A percentile compares a stretch with the other conserved stretches of the same genome.
phyloP scores from a whole-genome alignment of 1,140 invertebrate genomes.

The Cylas formicarius region DNA sequence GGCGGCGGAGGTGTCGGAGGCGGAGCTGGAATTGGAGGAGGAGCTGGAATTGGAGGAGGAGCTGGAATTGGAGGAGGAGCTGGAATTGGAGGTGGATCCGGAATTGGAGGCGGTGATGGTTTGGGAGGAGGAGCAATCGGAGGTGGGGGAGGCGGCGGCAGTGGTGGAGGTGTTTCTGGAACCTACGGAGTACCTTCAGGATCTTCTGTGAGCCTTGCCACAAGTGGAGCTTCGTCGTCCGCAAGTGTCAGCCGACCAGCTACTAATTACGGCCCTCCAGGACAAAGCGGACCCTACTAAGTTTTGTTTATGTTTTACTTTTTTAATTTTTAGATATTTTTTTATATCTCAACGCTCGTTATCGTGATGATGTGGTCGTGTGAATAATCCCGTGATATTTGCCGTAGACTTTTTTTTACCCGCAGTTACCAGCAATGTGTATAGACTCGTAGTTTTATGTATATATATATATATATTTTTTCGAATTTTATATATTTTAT shows the following conservation, averaged over 20 bases:
- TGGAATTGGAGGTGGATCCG: slow-evolving; percentile 33
- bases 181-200: neutral
- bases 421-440: neutral
- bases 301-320: slow-evolving; percentile 7
- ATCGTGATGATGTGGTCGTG: neutral
- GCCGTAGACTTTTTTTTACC: slow-evolving; percentile 13
- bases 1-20: slow-evolving; percentile 8
- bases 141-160: slow-evolving; percentile 22
- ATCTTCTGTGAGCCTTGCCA: neutral
- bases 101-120: neutral
- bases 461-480: neutral
- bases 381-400: neutral
- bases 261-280: slow-evolving; percentile 29
- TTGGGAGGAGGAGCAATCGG: slow-evolving; percentile 19
- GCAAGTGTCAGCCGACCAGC: slow-evolving; percentile 15
- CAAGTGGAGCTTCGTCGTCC: neutral
- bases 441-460: slow-evolving; percentile 10
- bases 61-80: slow-evolving; percentile 29
- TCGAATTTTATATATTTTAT: neutral
- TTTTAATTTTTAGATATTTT: slow-evolving; percentile 12
- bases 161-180: slow-evolving; percentile 10
- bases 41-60: slow-evolving; percentile 33
- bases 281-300: slow-evolving; percentile 29
- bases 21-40: slow-evolving; percentile 13
- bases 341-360: neutral